Conservation (phyloP, 2,888 invertebrate genomes). For the Ichneumon xanthorius region DNA sequence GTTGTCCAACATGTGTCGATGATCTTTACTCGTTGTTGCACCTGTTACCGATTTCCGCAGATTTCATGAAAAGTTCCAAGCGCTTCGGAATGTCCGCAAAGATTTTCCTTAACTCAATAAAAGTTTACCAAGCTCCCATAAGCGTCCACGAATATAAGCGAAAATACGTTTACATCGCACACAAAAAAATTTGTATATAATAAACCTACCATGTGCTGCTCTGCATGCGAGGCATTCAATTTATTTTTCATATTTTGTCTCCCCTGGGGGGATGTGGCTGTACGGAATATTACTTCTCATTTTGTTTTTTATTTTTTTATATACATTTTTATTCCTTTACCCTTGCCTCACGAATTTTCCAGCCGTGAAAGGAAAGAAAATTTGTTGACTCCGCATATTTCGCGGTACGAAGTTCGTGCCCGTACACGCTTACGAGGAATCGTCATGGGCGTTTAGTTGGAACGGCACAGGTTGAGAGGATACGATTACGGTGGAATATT, state of each 20-base stretch:
- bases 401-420: constrained; percentile 25
- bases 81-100: not conserved
- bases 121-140: not conserved
- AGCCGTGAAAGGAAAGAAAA: constrained; percentile 14
- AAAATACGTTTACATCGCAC: not conserved
- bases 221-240: not conserved
- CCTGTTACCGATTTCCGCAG: not conserved
- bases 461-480: constrained; percentile 39
- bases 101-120: not conserved
- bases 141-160: not conserved
- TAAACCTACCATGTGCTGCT: not conserved
- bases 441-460: constrained; percentile 43
- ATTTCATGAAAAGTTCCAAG: not conserved
- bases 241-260: constrained; percentile 8
- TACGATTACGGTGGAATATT: constrained; percentile 35
- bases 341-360: constrained; percentile 1
- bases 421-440: constrained; percentile 42
- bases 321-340: constrained; percentile 22
- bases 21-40: not conserved
- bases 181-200: not conserved
- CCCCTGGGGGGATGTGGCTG: not conserved
- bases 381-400: constrained; percentile 47
- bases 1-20: not conserved
- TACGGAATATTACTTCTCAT: constrained; percentile 2
- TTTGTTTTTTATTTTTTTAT: constrained; percentile 28